A percentile compares a stretch with the other conserved stretches of the same genome.
phyloP scores from a whole-genome alignment of 1,140 invertebrate species.

The Heliconius hewitsoni region DNA sequence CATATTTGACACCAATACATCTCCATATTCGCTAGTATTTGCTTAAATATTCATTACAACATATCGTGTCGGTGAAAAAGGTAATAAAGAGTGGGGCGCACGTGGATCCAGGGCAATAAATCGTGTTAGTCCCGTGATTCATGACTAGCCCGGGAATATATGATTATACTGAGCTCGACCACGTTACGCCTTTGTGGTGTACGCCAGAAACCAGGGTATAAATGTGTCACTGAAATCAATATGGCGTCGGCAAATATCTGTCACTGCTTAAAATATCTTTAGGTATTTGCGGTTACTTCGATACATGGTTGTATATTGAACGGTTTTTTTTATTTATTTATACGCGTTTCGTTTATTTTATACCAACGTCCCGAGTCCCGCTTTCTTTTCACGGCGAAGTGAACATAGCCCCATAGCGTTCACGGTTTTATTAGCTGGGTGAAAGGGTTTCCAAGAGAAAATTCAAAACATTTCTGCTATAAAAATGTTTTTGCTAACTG shows the following conservation, averaged over 20 bases:
- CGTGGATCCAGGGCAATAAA: constrained; percentile 36
- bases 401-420: neutral
- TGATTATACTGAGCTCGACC: constrained; percentile 33
- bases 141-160: constrained; percentile 37
- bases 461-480: constrained; percentile 44
- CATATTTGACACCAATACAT: neutral
- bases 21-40: constrained; percentile 15
- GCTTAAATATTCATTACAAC: constrained; percentile 37
- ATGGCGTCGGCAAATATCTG: neutral
- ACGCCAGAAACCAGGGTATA: constrained; percentile 14
- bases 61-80: constrained; percentile 34
- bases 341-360: neutral
- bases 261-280: neutral
- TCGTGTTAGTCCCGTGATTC: constrained; percentile 40
- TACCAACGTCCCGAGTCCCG: neutral
- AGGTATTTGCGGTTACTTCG: neutral
- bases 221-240: constrained; percentile 21
- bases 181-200: constrained; percentile 31
- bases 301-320: neutral
- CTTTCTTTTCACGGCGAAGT: constrained; percentile 4
- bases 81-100: constrained; percentile 40
- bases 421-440: constrained; percentile 11
- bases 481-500: constrained; percentile 18
- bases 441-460: neutral
- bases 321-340: neutral